These are phyloP conservation scores for Catocala fraxini DNA, from an alignment of 2,888 invertebrate species.

Conservation along the genomic window DNA sequence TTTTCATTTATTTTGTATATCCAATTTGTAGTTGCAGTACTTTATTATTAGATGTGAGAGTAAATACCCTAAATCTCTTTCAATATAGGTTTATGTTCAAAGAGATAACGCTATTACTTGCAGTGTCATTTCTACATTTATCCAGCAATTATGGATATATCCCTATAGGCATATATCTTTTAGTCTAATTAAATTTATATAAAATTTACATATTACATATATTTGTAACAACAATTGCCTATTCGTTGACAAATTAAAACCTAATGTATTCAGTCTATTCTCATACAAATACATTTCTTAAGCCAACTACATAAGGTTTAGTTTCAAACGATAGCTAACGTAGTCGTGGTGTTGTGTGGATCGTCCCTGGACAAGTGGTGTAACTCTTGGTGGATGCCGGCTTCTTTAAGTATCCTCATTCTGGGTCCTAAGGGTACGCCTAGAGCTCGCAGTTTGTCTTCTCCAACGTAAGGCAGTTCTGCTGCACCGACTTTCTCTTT, in stretches of 20 bases:
- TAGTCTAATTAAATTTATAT: no score
- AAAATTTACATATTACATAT: not conserved
- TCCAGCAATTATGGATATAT: no score
- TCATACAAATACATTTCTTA: slow-evolving; percentile 27
- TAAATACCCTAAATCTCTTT: no score
- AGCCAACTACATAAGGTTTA: slow-evolving; percentile 15
- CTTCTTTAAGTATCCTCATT: slow-evolving; percentile 95
- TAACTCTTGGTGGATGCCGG: slow-evolving; percentile 88
- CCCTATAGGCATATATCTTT: no score
- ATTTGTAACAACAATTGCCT: not conserved
- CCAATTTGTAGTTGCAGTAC: no score
- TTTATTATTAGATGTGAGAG: no score
- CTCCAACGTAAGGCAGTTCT: slow-evolving; percentile 96
- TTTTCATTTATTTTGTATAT: no score
- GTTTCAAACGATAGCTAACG: slow-evolving; percentile 88
- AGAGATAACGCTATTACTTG: no score
- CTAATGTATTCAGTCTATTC: slow-evolving; percentile 47
- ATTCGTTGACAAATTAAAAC: slow-evolving; percentile 23
- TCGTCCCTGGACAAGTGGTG: slow-evolving; percentile 81
- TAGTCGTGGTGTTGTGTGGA: slow-evolving; percentile 82
- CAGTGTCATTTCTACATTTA: no score
- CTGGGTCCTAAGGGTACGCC: slow-evolving; percentile 97
- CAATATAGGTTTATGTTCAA: no score
- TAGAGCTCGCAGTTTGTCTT: slow-evolving; percentile 94
- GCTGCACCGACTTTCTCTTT: slow-evolving; percentile 96